Percentiles rank a stretch among this genome's conserved stretches.
Conservation (phyloP, 2,888 invertebrate genomes). For the Drosophila nr. perissopoda region DNA sequence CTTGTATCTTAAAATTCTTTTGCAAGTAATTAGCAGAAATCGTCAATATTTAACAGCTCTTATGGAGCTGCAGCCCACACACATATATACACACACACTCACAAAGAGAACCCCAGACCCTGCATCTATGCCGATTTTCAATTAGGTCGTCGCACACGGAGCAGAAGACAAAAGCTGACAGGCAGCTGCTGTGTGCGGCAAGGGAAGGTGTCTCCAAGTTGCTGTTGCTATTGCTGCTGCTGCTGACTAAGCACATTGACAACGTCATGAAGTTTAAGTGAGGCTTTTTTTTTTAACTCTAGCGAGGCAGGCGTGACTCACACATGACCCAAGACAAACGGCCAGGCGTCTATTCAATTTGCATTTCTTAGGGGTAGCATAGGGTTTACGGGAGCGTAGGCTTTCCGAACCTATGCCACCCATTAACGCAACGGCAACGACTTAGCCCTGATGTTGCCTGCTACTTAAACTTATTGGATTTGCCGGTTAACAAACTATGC, state of each 20-base stretch:
- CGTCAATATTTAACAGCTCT: slow-evolving; percentile 68
- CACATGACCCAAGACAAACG: slow-evolving; percentile 28
- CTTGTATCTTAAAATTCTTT: slow-evolving; percentile 25
- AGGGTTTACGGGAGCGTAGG: not conserved
- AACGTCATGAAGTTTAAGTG: slow-evolving; percentile 67
- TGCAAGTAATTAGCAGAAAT: slow-evolving; percentile 58
- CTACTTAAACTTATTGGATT: slow-evolving; percentile 70
- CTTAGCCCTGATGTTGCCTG: slow-evolving; percentile 23
- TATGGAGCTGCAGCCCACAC: slow-evolving; percentile 20
- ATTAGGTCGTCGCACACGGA: slow-evolving; percentile 55
- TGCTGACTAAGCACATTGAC: slow-evolving; percentile 69
- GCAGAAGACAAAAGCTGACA: slow-evolving; percentile 20
- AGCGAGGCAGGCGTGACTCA: slow-evolving; percentile 52
- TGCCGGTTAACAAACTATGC: slow-evolving; percentile 72
- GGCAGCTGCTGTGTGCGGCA: not conserved
- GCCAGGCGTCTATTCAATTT: slow-evolving; percentile 48
- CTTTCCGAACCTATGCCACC: not conserved
- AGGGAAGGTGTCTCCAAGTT: slow-evolving; percentile 26
- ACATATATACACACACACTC: not conserved
- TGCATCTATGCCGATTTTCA: slow-evolving; percentile 54
- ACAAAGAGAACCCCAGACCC: not conserved
- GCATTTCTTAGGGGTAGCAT: slow-evolving; percentile 43
- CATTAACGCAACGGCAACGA: slow-evolving; percentile 38
- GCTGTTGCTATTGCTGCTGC: slow-evolving; percentile 22
- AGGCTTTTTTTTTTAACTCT: slow-evolving; percentile 56